Percentiles rank a stretch among this genome's conserved stretches.
These are phyloP conservation scores for Chrosomus eos DNA, from an alignment of 2,797 vertebrate species.

Conservation along the genomic window DNA sequence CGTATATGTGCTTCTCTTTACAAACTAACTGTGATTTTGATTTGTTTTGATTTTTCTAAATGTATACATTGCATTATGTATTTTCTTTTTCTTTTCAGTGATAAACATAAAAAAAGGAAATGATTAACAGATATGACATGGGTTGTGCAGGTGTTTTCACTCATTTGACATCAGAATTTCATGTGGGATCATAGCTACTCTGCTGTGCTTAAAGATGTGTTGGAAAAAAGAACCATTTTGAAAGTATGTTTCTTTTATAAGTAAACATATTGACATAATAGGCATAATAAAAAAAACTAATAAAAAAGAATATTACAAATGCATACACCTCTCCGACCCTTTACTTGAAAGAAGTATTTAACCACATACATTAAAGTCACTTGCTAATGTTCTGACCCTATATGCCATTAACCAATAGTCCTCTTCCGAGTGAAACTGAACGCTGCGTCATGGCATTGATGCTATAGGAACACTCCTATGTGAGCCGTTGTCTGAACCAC, in stretches of 20 bases:
- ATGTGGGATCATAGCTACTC: slow-evolving; percentile 83
- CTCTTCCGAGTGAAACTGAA: not conserved
- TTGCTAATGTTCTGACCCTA: not conserved
- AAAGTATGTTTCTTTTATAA: slow-evolving; percentile 34
- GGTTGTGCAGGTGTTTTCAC: slow-evolving; percentile 64
- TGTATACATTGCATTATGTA: slow-evolving; percentile 65
- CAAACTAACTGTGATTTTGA: slow-evolving; percentile 72
- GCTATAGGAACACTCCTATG: not conserved
- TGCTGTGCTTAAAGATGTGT: slow-evolving; percentile 28
- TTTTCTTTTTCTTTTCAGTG: slow-evolving; percentile 78
- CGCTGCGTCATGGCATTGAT: accelerated
- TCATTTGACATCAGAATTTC: slow-evolving; percentile 62
- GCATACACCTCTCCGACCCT: not conserved
- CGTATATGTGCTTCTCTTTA: slow-evolving; percentile 59
- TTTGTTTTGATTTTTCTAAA: slow-evolving; percentile 67
- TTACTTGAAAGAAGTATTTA: not conserved
- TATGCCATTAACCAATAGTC: not conserved
- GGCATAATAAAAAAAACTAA: not conserved
- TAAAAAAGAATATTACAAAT: slow-evolving; percentile 20
- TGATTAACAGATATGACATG: slow-evolving; percentile 68
- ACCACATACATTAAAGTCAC: not conserved
- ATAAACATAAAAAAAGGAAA: slow-evolving; percentile 73
- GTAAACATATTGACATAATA: slow-evolving; percentile 1
- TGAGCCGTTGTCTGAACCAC: not conserved
- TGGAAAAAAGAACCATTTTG: slow-evolving; percentile 18